Evolutionary conservation across 1,140 invertebrate genomes (phyloP).

Genomic region (Rhizoglyphus robini): DNA sequence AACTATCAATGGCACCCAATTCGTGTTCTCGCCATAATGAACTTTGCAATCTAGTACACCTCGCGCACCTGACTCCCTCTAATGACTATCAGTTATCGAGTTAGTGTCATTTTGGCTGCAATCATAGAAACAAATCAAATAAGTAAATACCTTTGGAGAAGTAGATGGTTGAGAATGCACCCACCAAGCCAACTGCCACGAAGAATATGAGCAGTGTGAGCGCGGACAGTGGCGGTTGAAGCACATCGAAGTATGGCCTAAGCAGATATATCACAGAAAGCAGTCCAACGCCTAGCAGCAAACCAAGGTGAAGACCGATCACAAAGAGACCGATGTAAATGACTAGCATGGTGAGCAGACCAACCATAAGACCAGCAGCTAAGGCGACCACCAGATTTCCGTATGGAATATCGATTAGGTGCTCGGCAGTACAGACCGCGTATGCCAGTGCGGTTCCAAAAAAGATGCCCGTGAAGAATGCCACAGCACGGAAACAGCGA

Average conservation of each 20-base stretch:
- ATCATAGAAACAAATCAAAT: not conserved
- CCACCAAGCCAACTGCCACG: slow-evolving; percentile 49
- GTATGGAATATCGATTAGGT: slow-evolving; percentile 48
- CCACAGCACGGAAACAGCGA: slow-evolving; percentile 72
- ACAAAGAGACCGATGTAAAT: slow-evolving; percentile 69
- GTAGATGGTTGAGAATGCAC: slow-evolving; percentile 54
- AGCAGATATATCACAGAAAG: slow-evolving; percentile 36
- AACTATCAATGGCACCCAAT: too few species aligned
- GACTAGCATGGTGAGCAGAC: slow-evolving; percentile 59
- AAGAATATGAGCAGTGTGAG: slow-evolving; percentile 55
- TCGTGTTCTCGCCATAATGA: too few species aligned
- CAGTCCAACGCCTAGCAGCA: slow-evolving; percentile 46
- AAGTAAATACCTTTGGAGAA: slow-evolving; percentile 27
- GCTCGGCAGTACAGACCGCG: slow-evolving; percentile 56
- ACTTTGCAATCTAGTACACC: too few species aligned
- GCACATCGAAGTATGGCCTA: slow-evolving; percentile 41
- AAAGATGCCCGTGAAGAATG: slow-evolving; percentile 73
- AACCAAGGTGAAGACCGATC: slow-evolving; percentile 62
- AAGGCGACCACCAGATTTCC: slow-evolving; percentile 58
- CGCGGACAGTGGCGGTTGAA: slow-evolving; percentile 35
- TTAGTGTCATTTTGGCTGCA: too few species aligned
- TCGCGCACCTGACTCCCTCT: too few species aligned
- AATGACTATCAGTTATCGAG: too few species aligned
- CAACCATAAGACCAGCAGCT: slow-evolving; percentile 57
- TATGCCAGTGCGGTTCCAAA: slow-evolving; percentile 65